A percentile compares a stretch with the other conserved stretches of the same genome.
phyloP scores from a whole-genome alignment of 2,797 vertebrate genomes.

The Semaprochilodus insignis region DNA sequence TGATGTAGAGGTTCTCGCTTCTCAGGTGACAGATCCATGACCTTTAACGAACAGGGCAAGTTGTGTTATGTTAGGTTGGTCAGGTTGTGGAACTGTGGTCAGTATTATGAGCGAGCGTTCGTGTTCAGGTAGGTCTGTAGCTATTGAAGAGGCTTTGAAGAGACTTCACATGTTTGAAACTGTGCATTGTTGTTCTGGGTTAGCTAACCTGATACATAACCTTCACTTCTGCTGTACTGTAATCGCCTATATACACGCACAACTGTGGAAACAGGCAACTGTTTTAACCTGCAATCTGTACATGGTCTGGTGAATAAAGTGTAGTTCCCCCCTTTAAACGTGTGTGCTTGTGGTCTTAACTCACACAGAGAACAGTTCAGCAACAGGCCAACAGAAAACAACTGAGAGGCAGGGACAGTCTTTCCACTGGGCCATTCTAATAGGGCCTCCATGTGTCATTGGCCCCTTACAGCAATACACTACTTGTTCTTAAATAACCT shows the following conservation, averaged over 20 bases:
- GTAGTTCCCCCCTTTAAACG: slow-evolving; percentile 22
- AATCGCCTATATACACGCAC: slow-evolving; percentile 63
- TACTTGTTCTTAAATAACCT: no score
- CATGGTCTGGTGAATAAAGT: slow-evolving; percentile 17
- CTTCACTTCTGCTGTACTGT: slow-evolving; percentile 61
- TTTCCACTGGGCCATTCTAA: no score
- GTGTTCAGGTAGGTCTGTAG: not conserved
- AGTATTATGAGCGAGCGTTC: not conserved
- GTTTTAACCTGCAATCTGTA: not conserved
- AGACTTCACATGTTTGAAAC: not conserved
- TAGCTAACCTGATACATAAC: not conserved
- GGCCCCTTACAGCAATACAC: no score
- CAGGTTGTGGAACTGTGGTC: not conserved
- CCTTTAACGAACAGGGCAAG: no score
- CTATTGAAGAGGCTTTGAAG: not conserved
- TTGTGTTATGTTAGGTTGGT: not conserved
- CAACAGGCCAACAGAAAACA: no score
- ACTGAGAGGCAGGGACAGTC: no score
- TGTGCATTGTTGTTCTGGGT: not conserved
- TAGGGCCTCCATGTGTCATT: no score
- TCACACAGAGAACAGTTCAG: not conserved
- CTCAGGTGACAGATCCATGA: not conserved
- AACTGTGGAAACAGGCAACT: slow-evolving; percentile 53
- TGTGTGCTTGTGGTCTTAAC: slow-evolving; percentile 1
- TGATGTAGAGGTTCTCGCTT: not conserved